A percentile compares a stretch with the other conserved stretches of the same genome.
phyloP scores from a whole-genome alignment of 2,888 invertebrate genomes.

The Tholera decimalis region DNA sequence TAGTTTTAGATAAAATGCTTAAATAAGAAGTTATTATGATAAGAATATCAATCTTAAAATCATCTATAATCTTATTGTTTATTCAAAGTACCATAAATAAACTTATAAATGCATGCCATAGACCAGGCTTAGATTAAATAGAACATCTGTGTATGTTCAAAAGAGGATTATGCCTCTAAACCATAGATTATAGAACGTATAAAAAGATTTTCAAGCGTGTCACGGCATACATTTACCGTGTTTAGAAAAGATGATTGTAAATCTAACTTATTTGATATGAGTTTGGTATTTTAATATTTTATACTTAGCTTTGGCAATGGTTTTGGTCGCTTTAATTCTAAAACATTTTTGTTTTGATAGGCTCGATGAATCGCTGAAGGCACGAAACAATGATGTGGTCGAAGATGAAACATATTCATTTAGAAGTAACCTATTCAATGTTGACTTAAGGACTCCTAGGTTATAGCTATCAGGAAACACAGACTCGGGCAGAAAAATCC shows the following conservation, averaged over 20 bases:
- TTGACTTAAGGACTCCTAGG: too few relatives aligned
- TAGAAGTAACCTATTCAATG: too few relatives aligned
- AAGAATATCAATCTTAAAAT: conserved; percentile 22
- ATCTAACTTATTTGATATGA: conserved; percentile 34
- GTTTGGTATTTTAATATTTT: conserved; percentile 21
- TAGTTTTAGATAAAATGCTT: too few relatives aligned
- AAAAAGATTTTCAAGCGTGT: conserved; percentile 43
- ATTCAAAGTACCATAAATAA: conserved; percentile 46
- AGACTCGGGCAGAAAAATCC: too few relatives aligned
- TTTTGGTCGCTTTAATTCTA: not conserved
- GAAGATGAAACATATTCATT: too few relatives aligned
- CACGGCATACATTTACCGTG: conserved; percentile 37
- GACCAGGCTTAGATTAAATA: conserved; percentile 57
- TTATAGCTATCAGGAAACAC: too few relatives aligned
- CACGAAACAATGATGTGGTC: too few relatives aligned
- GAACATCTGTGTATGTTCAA: conserved; percentile 58
- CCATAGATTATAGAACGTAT: conserved; percentile 53
- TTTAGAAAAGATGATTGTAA: conserved; percentile 27
- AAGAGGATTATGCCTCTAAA: conserved; percentile 56
- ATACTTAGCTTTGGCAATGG: not conserved
- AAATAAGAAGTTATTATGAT: not conserved
- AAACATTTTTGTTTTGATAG: too few relatives aligned
- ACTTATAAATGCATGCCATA: conserved; percentile 43
- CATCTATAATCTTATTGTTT: conserved; percentile 38
- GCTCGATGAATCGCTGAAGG: too few relatives aligned